A percentile compares a stretch with the other conserved stretches of the same genome.
Evolutionary conservation across 2,113 vertebrate genomes (phyloP).

Genomic region (Pteropus alecto): DNA sequence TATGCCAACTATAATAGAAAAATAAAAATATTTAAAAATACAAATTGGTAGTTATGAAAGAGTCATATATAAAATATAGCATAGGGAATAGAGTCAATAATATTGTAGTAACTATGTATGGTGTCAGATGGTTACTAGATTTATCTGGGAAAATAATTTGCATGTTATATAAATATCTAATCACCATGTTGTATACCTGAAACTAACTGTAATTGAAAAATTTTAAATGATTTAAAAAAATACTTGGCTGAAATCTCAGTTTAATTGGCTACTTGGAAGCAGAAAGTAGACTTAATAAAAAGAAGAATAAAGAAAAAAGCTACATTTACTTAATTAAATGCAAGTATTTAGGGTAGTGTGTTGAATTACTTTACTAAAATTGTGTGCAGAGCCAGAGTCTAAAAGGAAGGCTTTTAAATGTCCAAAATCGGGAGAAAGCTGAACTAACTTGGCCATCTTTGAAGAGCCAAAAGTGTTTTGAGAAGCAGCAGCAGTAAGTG

Average conservation of each 20-base stretch:
- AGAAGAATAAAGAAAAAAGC: neutral
- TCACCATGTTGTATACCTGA: too few relatives aligned
- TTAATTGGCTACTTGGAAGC: constrained; percentile 14
- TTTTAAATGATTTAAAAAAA: neutral
- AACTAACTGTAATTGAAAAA: too few relatives aligned
- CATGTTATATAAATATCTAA: too few relatives aligned
- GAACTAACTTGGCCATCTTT: constrained; percentile 65
- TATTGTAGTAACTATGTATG: too few relatives aligned
- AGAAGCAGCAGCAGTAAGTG: constrained; percentile 76
- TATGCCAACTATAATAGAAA: too few relatives aligned
- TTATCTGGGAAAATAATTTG: too few relatives aligned
- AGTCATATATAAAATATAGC: too few relatives aligned
- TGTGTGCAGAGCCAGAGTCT: constrained; percentile 37
- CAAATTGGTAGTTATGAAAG: too few relatives aligned
- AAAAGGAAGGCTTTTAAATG: constrained; percentile 62
- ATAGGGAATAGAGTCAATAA: too few relatives aligned
- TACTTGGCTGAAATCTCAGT: neutral
- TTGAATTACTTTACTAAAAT: constrained; percentile 13
- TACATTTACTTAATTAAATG: constrained; percentile 39
- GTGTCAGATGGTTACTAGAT: too few relatives aligned
- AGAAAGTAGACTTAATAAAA: neutral
- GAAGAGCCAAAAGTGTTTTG: constrained; percentile 67
- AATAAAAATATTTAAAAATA: too few relatives aligned
- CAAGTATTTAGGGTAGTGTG: constrained; percentile 8
- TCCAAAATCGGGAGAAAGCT: constrained; percentile 65